Evolutionary conservation across 2,888 invertebrate species (phyloP).

Genomic region (Euzophera pinguis): DNA sequence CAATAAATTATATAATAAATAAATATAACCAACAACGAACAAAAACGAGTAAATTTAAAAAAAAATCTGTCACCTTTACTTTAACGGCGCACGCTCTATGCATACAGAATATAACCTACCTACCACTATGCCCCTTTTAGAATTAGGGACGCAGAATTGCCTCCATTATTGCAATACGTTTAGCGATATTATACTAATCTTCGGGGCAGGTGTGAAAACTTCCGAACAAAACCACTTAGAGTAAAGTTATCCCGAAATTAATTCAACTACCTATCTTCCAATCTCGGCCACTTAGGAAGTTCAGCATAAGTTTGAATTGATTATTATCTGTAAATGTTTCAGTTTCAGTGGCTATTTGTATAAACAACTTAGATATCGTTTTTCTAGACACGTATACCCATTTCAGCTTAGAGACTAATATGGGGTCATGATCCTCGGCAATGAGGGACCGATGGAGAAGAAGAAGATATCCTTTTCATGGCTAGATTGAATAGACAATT

Average conservation of each 20-base stretch:
- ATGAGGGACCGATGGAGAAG: too few relatives aligned
- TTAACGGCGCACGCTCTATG: not conserved
- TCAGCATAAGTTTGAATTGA: constrained; percentile 22
- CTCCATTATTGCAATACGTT: constrained; percentile 5
- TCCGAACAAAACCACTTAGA: constrained; percentile 2
- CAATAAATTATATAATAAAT: too few relatives aligned
- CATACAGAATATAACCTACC: not conserved
- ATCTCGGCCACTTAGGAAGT: constrained; percentile 31
- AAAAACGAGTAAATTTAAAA: too few relatives aligned
- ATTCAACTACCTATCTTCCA: constrained; percentile 33
- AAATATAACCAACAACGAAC: too few relatives aligned
- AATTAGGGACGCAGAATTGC: constrained; percentile 5
- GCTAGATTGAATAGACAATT: too few relatives aligned
- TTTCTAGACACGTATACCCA: not conserved
- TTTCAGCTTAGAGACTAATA: too few relatives aligned
- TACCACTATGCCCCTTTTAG: not conserved
- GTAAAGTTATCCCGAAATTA: constrained; percentile 28
- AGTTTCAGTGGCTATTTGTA: not conserved
- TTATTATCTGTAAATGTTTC: constrained; percentile 1
- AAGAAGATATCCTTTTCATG: too few relatives aligned
- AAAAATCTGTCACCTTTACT: not conserved
- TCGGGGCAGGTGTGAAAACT: constrained; percentile 7
- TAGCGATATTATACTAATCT: constrained; percentile 1
- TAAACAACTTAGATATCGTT: not conserved
- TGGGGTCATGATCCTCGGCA: too few relatives aligned